These are phyloP conservation scores for Tribolium madens DNA, from an alignment of 1,140 invertebrate genomes.

Conservation along the genomic window DNA sequence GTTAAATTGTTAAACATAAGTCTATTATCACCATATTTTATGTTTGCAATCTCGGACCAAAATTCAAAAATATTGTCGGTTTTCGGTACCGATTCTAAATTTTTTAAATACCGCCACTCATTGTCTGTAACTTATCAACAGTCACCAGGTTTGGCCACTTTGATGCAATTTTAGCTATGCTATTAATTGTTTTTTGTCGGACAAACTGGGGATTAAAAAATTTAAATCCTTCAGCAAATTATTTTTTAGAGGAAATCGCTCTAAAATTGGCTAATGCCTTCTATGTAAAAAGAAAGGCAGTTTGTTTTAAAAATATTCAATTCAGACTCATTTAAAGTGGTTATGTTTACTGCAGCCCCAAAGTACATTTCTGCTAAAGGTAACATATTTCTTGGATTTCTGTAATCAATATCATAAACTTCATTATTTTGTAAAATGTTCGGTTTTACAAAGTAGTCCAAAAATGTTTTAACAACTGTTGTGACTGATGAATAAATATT, in stretches of 20 bases:
- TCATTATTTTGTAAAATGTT: neutral
- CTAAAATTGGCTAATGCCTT: neutral
- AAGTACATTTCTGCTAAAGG: slow-evolving; percentile 5
- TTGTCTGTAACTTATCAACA: no score
- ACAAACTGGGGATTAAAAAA: neutral
- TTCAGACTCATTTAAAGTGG: neutral
- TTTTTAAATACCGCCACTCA: neutral
- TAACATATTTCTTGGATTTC: neutral
- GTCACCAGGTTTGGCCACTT: neutral
- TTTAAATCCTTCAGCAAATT: neutral
- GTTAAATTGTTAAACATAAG: no score
- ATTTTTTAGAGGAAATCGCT: neutral
- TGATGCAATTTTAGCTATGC: neutral
- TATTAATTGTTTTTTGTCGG: neutral
- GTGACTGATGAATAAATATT: neutral
- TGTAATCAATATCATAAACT: neutral
- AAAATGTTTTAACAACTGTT: neutral
- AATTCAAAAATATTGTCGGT: slow-evolving; percentile 5
- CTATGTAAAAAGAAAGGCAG: neutral
- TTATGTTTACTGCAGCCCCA: neutral
- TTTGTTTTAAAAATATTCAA: neutral
- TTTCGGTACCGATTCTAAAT: neutral
- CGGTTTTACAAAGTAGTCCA: slow-evolving; percentile 11
- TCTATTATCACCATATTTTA: slow-evolving; percentile 4
- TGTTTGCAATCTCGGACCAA: neutral